phyloP scores from a whole-genome alignment of 2,888 invertebrate genomes.

The Tetranychus truncatus region DNA sequence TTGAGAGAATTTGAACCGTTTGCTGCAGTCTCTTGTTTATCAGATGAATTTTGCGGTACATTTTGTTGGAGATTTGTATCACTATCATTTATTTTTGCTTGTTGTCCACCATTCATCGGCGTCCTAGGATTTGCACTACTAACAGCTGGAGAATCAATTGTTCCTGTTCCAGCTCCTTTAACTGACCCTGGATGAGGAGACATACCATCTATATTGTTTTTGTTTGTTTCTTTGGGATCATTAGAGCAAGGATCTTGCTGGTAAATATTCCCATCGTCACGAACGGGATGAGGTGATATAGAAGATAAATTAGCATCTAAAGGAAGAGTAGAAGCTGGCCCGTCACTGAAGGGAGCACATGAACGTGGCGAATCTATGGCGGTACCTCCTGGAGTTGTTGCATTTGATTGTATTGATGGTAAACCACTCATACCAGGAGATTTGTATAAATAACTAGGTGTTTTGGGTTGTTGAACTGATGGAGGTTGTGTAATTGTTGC shows the following conservation, averaged over 20 bases:
- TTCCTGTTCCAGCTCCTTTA: background rate
- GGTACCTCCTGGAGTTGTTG: constrained; percentile 18
- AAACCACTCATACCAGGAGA: constrained; percentile 16
- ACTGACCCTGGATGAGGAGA: background rate
- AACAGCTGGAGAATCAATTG: background rate
- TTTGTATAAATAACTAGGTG: constrained; percentile 18
- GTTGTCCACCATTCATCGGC: background rate
- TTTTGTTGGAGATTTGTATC: background rate
- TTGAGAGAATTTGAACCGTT: constrained; percentile 34
- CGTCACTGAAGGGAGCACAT: constrained; percentile 14
- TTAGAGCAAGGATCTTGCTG: background rate
- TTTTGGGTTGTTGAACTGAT: constrained; percentile 17
- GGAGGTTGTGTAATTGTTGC: background rate
- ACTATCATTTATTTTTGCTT: background rate
- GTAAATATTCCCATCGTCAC: background rate
- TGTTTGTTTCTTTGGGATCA: background rate
- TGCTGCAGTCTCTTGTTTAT: background rate
- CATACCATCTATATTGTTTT: background rate
- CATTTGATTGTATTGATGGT: constrained; percentile 17
- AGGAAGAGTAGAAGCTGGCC: constrained; percentile 10
- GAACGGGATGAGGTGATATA: constrained; percentile 5
- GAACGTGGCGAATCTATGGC: constrained; percentile 19
- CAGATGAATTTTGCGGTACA: background rate
- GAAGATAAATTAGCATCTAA: constrained; percentile 6
- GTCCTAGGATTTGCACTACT: background rate